Evolutionary conservation across 2,797 vertebrate genomes (phyloP).

Genomic region (Esox masquinongy): DNA sequence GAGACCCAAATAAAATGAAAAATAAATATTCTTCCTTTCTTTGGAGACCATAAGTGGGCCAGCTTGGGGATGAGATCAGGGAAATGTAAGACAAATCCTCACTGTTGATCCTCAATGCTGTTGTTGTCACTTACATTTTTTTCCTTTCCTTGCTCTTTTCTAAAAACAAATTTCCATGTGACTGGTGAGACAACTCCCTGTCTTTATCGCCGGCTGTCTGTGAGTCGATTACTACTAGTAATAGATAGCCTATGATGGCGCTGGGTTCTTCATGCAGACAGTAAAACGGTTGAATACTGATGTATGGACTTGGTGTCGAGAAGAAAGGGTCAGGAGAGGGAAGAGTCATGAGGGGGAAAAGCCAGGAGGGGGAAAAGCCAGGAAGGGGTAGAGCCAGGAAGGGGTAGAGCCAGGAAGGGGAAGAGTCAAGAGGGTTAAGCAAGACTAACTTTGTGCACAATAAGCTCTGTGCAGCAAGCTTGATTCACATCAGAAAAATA

Average conservation of each 20-base stretch:
- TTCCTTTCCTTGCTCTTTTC: conserved; percentile 13
- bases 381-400: not conserved
- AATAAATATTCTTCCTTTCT: conserved; percentile 49
- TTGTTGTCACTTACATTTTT: conserved; percentile 55
- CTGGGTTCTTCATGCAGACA: conserved; percentile 56
- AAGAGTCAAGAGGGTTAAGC: not conserved
- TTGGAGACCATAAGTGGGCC: conserved; percentile 35
- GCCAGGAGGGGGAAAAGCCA: conserved; percentile 10
- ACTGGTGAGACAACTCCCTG: conserved; percentile 41
- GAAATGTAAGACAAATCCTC: conserved; percentile 67
- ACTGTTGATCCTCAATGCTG: conserved; percentile 54
- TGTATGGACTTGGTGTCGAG: conserved; percentile 16
- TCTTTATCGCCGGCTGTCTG: conserved; percentile 50
- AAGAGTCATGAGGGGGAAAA: conserved; percentile 17
- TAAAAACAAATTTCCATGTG: conserved; percentile 54
- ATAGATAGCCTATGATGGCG: conserved; percentile 52
- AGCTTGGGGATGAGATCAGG: conserved; percentile 47
- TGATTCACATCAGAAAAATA: conserved; percentile 36
- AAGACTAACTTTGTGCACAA: conserved; percentile 58
- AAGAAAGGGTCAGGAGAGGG: conserved; percentile 8
- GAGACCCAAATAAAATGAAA: conserved; percentile 52
- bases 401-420: conserved; percentile 1
- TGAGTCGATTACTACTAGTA: conserved; percentile 48
- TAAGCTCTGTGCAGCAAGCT: conserved; percentile 23
- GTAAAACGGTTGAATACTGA: conserved; percentile 61